phyloP scores from a whole-genome alignment of 2,888 invertebrate genomes.

The Coelinius sp. region DNA sequence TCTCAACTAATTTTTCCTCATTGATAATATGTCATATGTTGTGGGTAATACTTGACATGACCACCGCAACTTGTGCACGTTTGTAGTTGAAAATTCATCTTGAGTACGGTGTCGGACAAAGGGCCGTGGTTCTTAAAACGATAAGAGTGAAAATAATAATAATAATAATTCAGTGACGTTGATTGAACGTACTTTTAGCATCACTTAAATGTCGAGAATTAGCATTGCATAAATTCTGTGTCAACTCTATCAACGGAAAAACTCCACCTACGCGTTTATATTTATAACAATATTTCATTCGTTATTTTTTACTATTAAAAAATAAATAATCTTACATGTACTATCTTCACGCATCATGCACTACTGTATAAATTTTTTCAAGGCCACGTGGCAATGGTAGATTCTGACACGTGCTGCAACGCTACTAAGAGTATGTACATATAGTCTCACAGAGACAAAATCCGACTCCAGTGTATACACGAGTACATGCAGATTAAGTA shows the following conservation, averaged over 20 bases:
- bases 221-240: not conserved
- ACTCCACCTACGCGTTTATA: not conserved
- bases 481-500: constrained; percentile 44
- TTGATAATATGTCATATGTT: not conserved
- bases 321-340: not conserved
- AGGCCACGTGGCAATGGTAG: constrained; percentile 16
- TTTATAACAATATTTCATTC: not conserved
- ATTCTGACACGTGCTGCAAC: constrained; percentile 22
- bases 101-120: not conserved
- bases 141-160: not conserved
- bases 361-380: constrained; percentile 7
- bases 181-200: not conserved
- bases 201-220: not conserved
- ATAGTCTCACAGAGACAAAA: not conserved
- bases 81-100: not conserved
- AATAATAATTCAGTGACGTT: not conserved
- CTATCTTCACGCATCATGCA: not conserved
- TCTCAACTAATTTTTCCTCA: not conserved
- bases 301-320: not conserved
- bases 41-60: constrained; percentile 12
- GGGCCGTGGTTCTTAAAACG: not conserved
- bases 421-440: constrained; percentile 21
- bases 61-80: constrained; percentile 16
- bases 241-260: constrained; percentile 3
- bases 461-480: not conserved